Evolutionary conservation across 2,888 invertebrate genomes (phyloP), one percentile per base, ranked within the genome.

Genomic region (Zeuzera pyrina): DNA sequence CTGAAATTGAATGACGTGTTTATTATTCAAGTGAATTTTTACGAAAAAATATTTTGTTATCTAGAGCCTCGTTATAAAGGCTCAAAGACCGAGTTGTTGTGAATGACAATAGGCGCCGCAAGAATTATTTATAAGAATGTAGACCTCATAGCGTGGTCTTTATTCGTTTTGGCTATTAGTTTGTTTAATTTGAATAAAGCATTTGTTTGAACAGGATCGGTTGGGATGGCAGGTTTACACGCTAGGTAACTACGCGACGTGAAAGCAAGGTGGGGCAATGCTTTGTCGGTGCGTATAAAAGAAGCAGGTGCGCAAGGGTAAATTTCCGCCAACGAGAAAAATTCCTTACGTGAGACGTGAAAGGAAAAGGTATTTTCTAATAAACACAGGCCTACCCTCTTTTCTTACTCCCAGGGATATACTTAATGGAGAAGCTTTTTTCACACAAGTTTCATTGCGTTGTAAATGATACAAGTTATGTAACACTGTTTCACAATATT

Each of bases 1-100:
- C 39, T 48, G 43, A 53, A 63, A 65, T 61, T 68, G 63, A 65
- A 67, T 62, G 60, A 68, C 53, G 59, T 62, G 62, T 69, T 66
- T 66, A 64, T 64, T n/a, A n/a, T n/a, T 54, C 58, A 61, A 63
- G 57, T 58, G 55, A 56, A 47, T 58, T 64, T 63, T 57, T 42
- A 42, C 48, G 37, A 48, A 54, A n/a, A 51, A 47, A 55, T 47
- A 55, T 57, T 57, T 57, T 56, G 57, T 53, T 61, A 52, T 47
- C 52, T 48, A 36, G 26, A 26, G 19, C 19, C 8, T n/a, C n/a
- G n/a, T n/a, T n/a, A n/a, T n/a, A n/a, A n/a, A n/a, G n/a, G n/a
- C n/a, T n/a, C n/a, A n/a, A n/a, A n/a, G n/a, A n/a, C 19, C 19
- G 34, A 35, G 50, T 59, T 59, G 57, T 62, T 60, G 63, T n/a